Conservation (phyloP, 2,888 invertebrate genomes). For the Epirrita christyi region DNA sequence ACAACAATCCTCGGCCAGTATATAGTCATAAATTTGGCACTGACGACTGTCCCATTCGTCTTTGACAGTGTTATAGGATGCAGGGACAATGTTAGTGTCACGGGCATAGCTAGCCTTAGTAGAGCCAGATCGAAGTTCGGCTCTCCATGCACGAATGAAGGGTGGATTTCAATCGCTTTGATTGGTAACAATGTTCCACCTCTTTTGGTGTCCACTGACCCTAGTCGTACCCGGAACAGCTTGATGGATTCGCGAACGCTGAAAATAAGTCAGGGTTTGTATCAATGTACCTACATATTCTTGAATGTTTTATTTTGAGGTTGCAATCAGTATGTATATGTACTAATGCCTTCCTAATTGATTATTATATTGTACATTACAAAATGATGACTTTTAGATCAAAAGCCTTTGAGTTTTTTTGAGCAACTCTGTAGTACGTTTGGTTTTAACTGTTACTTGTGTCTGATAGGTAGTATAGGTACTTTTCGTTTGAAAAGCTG, state of each 20-base stretch:
- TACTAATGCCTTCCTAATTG: too few relatives aligned
- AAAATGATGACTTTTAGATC: too few relatives aligned
- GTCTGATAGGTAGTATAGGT: too few relatives aligned
- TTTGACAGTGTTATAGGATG: conserved; percentile 58
- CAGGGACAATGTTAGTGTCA: conserved; percentile 46
- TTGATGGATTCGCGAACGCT: conserved; percentile 70
- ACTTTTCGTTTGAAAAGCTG: too few relatives aligned
- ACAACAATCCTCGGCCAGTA: conserved; percentile 76
- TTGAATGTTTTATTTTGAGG: too few relatives aligned
- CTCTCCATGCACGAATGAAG: conserved; percentile 49
- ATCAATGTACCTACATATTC: too few relatives aligned
- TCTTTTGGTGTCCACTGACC: conserved; percentile 69
- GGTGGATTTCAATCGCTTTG: conserved; percentile 59
- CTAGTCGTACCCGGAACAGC: conserved; percentile 62
- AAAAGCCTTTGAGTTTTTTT: too few relatives aligned
- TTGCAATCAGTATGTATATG: too few relatives aligned
- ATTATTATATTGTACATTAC: too few relatives aligned
- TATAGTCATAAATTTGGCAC: conserved; percentile 62
- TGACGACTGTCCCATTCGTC: conserved; percentile 49
- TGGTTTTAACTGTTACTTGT: too few relatives aligned
- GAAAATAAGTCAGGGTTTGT: conserved; percentile 35
- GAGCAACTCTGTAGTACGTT: too few relatives aligned
- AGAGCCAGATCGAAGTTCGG: conserved; percentile 65
- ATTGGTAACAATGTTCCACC: conserved; percentile 60
- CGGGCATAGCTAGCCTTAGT: conserved; percentile 50